Evolutionary conservation across 2,797 vertebrate genomes (phyloP), one percentile per base, ranked within the genome.

Genomic region (Poecilia wingei): DNA sequence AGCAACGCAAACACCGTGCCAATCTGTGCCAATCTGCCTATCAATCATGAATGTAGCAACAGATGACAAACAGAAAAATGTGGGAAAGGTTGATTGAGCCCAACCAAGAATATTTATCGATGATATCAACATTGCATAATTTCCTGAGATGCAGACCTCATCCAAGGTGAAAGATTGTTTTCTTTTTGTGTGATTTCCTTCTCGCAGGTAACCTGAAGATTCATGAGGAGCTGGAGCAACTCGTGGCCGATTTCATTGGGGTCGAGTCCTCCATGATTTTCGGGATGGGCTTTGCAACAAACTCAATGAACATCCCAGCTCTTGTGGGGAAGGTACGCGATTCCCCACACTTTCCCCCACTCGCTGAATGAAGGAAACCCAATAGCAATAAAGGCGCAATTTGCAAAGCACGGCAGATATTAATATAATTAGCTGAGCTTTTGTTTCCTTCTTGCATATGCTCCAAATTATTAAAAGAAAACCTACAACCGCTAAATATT

Each of bases 251-350:
- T 49, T 96, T 96, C 79, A 84, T 99, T 46, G 95, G 96, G 25
- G 96, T 98, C 3, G 97, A 99, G 91, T 96, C 97, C 6, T 94
- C 96, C 57, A 97, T 99, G 97, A 94, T 95, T 6, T 98, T 97
- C 70, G 98, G 98, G n/a, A 99, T 99, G 98, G 98, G 98, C 69
- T 99, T 99, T 55, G 98, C 98, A 84, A 98, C 98, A 74, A 99
- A 99, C 91, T 97, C 98, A 0, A 99, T 97, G 97, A 99, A 99
- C 93, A 99, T 99, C 83, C 98, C 98, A 76, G 97, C 97, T 51
- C 94, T 96, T 51, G 90, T 95, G 78, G 95, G 95, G 57, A 96
- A 96, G 94, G 96, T 94, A 76, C 39, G 87, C 71, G 12, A 77
- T 80, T 82, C 59, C 70, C 75, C 74, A 74, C 53, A 46, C 36